Evolutionary conservation across 2,888 invertebrate genomes (phyloP), one percentile per base, ranked within the genome.

Genomic region (Macrosiphum euphorbiae): DNA sequence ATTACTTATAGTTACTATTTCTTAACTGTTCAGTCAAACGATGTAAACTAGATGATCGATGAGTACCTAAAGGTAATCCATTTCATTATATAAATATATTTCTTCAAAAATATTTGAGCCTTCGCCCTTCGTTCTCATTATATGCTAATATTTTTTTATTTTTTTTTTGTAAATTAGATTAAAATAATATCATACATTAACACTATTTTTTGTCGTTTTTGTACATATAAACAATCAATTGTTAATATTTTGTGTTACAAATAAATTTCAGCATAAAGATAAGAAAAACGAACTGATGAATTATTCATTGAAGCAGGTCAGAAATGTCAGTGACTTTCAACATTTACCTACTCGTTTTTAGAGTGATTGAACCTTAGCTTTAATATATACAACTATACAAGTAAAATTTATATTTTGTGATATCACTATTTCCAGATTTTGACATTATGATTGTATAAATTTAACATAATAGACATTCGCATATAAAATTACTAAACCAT

Each of bases 301-400:
- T 61, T 61, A 89, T 89, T 89, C 61, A 61, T 90, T 28, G 90
- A 90, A 78, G 20, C 28, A 26, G 78, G 50, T 50, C 50, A 41
- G 52, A 26, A 78, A 50, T 20, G 44, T 61, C 44, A 67, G 89
- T 44, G 61, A 61, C 61, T 61, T 90, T 90, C 47, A 67, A 50
- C 67, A 44, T 89, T 20, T 67, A 20, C 55, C 55, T 20, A 50
- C 50, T 50, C n/a, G 10, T 52, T 44, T 90, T 52, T n/a, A 35
- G 11, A n/a, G 50, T 50, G 50, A 84, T 52, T 26, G 90, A 84
- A 84, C 78, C 41, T 58, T 24, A 20, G 41, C 11, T 44, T 85
- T 85, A 85, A 28, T 44, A 26, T 85, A 85, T n/a, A 47, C 78
- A 35, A 41, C 11, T 85, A 85, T n/a, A 47, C 78, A 35, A 41